These are phyloP conservation scores for Aethina tumida DNA, from an alignment of 1,140 invertebrate genomes.

Conservation along the genomic window DNA sequence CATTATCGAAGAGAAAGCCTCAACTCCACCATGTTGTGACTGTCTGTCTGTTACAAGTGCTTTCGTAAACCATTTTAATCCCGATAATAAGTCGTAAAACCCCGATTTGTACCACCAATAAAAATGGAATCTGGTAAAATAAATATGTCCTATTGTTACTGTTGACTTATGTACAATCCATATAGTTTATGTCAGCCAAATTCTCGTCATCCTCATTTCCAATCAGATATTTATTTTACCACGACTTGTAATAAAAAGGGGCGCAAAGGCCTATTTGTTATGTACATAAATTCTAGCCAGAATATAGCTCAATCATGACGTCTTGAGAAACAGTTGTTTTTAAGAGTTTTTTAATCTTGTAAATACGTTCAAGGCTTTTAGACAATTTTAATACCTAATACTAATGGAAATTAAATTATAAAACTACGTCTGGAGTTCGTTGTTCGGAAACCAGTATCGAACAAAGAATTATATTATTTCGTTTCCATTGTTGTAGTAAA, in stretches of 20 bases:
- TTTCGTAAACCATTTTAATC: not conserved
- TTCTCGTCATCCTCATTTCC: not conserved
- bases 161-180: not conserved
- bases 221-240: constrained; percentile 2
- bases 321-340: too few species aligned
- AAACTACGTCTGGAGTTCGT: too few species aligned
- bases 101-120: not conserved
- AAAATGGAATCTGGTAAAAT: constrained; percentile 2
- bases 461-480: too few species aligned
- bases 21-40: too few species aligned
- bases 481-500: too few species aligned
- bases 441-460: too few species aligned
- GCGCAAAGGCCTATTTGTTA: constrained; percentile 14
- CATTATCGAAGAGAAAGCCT: too few species aligned
- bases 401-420: too few species aligned
- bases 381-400: too few species aligned
- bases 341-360: too few species aligned
- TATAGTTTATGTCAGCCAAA: constrained; percentile 1
- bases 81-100: not conserved
- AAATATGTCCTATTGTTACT: constrained; percentile 2
- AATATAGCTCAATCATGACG: constrained; percentile 1
- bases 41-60: too few species aligned
- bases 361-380: too few species aligned
- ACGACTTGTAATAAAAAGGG: constrained; percentile 2
- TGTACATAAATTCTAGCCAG: constrained; percentile 11